Percentiles rank a stretch among this genome's conserved stretches.
Conservation (phyloP, 2,113 vertebrate genomes). For the Fukomys damarensis region DNA sequence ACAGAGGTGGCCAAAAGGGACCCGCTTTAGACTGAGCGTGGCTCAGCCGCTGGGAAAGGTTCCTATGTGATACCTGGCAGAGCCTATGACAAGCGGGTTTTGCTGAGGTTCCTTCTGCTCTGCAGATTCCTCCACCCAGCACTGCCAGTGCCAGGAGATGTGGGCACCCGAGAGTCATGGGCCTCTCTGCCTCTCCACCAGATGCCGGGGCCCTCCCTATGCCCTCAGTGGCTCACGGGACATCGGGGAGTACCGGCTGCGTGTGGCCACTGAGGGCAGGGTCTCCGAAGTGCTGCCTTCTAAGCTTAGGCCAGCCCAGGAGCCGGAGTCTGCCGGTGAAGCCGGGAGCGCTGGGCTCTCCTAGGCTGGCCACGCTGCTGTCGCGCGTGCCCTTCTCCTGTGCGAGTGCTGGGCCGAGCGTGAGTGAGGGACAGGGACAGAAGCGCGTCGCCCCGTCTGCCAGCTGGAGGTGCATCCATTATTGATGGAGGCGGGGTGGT, state of each 20-base stretch:
- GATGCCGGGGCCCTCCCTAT: conserved; percentile 74
- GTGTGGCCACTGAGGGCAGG: conserved; percentile 84
- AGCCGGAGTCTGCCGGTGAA: conserved; percentile 93
- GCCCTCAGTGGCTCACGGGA: conserved; percentile 80
- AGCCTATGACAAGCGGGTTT: background rate
- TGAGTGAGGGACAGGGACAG: conserved; percentile 86
- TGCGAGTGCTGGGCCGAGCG: conserved; percentile 85
- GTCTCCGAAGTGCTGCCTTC: conserved; percentile 86
- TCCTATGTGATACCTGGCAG: background rate
- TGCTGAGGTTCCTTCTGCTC: conserved; percentile 40
- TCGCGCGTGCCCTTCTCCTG: conserved; percentile 91
- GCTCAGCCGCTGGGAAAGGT: background rate
- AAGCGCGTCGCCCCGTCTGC: conserved; percentile 94
- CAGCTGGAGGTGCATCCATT: conserved; percentile 95
- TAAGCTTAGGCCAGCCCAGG: conserved; percentile 86
- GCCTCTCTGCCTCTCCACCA: conserved; percentile 81
- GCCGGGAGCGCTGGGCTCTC: conserved; percentile 93
- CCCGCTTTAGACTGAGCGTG: background rate
- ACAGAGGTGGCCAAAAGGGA: background rate
- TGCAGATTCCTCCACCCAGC: conserved; percentile 40
- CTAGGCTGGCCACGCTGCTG: conserved; percentile 89
- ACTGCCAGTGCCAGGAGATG: background rate
- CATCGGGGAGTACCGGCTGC: conserved; percentile 75
- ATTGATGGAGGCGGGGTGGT: conserved; percentile 93
- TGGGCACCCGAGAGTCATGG: fast-evolving